Evolutionary conservation across 2,113 vertebrate species (phyloP).

Genomic region (Clinocottus analis): DNA sequence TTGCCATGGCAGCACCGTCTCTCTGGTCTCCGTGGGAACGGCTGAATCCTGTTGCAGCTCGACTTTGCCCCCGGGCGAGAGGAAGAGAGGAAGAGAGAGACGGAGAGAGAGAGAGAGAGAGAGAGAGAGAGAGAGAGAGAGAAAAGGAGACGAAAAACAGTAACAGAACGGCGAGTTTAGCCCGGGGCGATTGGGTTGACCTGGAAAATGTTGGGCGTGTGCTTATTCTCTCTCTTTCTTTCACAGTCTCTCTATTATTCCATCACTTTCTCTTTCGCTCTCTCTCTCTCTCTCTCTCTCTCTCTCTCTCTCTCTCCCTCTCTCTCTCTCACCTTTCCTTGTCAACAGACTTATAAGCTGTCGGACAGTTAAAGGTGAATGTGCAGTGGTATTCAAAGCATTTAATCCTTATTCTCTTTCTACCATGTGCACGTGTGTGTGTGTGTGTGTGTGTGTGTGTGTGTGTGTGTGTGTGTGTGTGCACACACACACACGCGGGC

Average conservation of each 20-base stretch:
- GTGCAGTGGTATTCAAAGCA: constrained; percentile 4
- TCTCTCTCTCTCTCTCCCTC: constrained; percentile 3
- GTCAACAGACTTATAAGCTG: constrained; percentile 24
- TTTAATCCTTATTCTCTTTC: constrained; percentile 3
- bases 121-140: neutral
- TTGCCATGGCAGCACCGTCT: constrained; percentile 84
- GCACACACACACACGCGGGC: neutral
- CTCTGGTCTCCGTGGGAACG: constrained; percentile 84
- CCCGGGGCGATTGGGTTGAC: constrained; percentile 74
- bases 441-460: neutral
- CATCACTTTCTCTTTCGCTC: neutral
- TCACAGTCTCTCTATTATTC: constrained; percentile 23
- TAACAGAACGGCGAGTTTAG: constrained; percentile 72
- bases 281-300: constrained; percentile 2
- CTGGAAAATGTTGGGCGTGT: constrained; percentile 77
- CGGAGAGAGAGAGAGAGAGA: constrained; percentile 6
- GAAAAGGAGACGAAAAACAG: constrained; percentile 59
- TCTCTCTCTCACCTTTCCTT: constrained; percentile 10
- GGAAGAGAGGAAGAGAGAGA: constrained; percentile 29
- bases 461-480: neutral
- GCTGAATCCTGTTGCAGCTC: constrained; percentile 83
- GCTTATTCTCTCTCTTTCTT: constrained; percentile 53
- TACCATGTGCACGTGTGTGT: neutral
- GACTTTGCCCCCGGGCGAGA: constrained; percentile 76
- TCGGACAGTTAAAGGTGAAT: constrained; percentile 31